Conservation (phyloP, 1,140 invertebrate species). For the Riptortus pedestris region DNA sequence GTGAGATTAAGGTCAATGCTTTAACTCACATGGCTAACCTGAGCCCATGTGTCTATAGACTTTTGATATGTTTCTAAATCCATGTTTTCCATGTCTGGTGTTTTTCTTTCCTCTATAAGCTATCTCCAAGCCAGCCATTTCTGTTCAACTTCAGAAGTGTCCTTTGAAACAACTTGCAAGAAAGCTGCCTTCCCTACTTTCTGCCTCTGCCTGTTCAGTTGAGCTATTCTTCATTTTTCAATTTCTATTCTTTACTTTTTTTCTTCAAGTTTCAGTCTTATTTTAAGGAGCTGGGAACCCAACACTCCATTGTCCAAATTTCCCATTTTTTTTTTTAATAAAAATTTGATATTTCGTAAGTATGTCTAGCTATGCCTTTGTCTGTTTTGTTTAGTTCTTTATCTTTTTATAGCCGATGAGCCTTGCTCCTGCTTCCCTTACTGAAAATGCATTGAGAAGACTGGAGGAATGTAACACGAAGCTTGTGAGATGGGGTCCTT, state of each 20-base stretch:
- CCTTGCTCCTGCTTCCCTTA: slow-evolving; percentile 59
- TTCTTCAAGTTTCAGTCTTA: slow-evolving; percentile 87
- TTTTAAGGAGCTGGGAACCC: slow-evolving; percentile 61
- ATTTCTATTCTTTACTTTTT: slow-evolving; percentile 81
- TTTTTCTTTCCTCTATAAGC: slow-evolving; percentile 53
- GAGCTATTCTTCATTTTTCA: slow-evolving; percentile 72
- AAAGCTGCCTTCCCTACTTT: slow-evolving; percentile 87
- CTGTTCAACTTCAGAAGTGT: slow-evolving; percentile 53
- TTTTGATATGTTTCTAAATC: slow-evolving; percentile 78
- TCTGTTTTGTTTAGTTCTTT: no score
- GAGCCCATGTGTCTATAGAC: slow-evolving; percentile 69
- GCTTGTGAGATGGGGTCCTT: slow-evolving; percentile 73
- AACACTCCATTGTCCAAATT: slow-evolving; percentile 30
- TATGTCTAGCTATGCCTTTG: no score
- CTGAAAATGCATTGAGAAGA: slow-evolving; percentile 63
- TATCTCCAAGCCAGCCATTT: slow-evolving; percentile 50
- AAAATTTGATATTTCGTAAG: not conserved
- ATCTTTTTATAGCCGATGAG: slow-evolving; percentile 49
- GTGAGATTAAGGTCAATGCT: no score
- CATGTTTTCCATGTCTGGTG: slow-evolving; percentile 67
- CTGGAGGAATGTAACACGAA: slow-evolving; percentile 79
- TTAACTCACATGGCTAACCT: no score
- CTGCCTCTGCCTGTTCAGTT: slow-evolving; percentile 77
- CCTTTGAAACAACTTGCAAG: slow-evolving; percentile 78
- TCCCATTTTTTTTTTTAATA: not conserved